These are phyloP conservation scores for Drosophila cardini DNA, from an alignment of 1,140 invertebrate species.

Conservation along the genomic window DNA sequence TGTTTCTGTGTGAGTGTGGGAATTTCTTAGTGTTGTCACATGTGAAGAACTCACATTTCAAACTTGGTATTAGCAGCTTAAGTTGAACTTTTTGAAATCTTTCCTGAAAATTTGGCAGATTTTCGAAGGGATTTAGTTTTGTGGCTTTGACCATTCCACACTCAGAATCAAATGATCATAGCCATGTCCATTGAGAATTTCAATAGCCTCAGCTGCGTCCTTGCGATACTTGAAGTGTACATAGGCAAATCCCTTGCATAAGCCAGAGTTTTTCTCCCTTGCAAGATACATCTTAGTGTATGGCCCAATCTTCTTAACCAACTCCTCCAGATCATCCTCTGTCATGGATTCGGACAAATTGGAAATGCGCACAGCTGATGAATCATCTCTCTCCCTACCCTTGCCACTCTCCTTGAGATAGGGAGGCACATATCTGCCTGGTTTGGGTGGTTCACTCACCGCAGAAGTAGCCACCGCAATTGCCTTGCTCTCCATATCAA, in stretches of 20 bases:
- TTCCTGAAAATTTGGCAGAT: conserved; percentile 14
- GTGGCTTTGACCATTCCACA: conserved; percentile 99
- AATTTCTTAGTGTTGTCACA: conserved; percentile 43
- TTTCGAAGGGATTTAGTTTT: conserved; percentile 49
- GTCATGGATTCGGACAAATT: conserved; percentile 98
- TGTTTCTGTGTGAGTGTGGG: conserved; percentile 11
- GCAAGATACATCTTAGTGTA: conserved; percentile 93
- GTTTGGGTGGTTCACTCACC: conserved; percentile 82
- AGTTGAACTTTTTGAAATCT: conserved; percentile 30
- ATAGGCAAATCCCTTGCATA: conserved; percentile 97
- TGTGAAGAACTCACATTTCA: conserved; percentile 60
- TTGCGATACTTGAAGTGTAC: conserved; percentile 96
- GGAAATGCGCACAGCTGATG: conserved; percentile 96
- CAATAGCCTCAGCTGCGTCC: conserved; percentile 97
- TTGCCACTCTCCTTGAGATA: conserved; percentile 93
- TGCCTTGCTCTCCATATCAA: conserved; percentile 85
- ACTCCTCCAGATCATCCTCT: conserved; percentile 97
- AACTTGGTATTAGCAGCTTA: conserved; percentile 58
- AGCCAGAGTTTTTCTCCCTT: conserved; percentile 92
- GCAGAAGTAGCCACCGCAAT: conserved; percentile 65
- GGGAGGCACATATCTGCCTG: conserved; percentile 93
- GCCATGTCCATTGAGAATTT: conserved; percentile 95
- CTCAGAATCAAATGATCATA: conserved; percentile 99
- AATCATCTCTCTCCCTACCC: conserved; percentile 90
- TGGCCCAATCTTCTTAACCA: conserved; percentile 89